Evolutionary conservation across 2,797 vertebrate species (phyloP).

Genomic region (Diglossa cyanea): DNA sequence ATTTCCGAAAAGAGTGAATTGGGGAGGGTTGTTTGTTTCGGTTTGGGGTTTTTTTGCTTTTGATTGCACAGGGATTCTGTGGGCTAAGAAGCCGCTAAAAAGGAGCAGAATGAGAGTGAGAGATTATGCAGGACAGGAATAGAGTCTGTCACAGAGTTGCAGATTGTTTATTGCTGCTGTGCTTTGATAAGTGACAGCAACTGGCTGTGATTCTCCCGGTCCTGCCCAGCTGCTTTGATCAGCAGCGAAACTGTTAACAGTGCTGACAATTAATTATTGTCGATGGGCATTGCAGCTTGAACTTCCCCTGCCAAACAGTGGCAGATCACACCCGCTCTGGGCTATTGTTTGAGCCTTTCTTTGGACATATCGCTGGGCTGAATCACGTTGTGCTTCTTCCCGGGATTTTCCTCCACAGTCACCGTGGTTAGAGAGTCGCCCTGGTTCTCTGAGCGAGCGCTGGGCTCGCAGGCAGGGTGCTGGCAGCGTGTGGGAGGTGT

Average conservation of each 20-base stretch:
- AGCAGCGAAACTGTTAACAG: slow-evolving; percentile 40
- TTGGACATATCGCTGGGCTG: neutral
- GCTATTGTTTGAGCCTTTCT: neutral
- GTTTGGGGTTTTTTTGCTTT: neutral
- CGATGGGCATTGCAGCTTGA: neutral
- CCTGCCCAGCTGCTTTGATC: neutral
- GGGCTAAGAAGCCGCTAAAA: neutral
- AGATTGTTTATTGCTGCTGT: neutral
- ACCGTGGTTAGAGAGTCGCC: neutral
- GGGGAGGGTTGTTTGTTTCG: neutral
- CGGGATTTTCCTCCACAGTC: neutral
- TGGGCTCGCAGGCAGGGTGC: neutral
- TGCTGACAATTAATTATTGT: neutral
- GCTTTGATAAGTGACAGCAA: neutral
- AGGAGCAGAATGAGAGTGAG: neutral
- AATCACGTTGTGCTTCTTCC: neutral
- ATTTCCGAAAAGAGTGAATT: neutral
- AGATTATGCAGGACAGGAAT: neutral
- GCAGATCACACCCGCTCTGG: neutral
- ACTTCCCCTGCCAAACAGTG: neutral
- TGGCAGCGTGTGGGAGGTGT: slow-evolving; percentile 38
- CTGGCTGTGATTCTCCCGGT: neutral
- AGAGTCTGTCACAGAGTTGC: neutral
- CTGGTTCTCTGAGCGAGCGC: neutral
- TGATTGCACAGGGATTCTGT: neutral